A percentile compares a stretch with the other conserved stretches of the same genome.
Conservation (phyloP, 2,888 invertebrate species). For the Leucozona laternaria region DNA sequence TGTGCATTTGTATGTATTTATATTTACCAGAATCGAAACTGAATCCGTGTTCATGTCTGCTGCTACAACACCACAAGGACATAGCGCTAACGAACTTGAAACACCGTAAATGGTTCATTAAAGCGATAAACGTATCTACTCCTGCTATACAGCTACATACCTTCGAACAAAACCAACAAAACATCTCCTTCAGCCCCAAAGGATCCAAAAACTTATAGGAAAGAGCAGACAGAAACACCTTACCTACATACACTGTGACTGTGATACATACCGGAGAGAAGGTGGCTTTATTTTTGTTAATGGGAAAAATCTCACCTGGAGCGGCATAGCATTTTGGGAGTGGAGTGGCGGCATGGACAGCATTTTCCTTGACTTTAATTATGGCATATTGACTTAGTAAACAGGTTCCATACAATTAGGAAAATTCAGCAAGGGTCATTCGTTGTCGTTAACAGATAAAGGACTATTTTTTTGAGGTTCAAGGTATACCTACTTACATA, state of each 20-base stretch:
- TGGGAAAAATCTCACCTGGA: constrained; percentile 47
- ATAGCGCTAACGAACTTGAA: constrained; percentile 75
- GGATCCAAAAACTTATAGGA: constrained; percentile 12
- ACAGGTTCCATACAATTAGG: constrained; percentile 61
- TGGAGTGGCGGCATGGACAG: constrained; percentile 26
- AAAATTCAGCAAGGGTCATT: constrained; percentile 48
- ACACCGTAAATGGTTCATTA: constrained; percentile 73
- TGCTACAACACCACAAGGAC: constrained; percentile 61
- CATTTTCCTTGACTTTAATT: constrained; percentile 62
- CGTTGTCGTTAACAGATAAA: constrained; percentile 22
- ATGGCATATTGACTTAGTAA: constrained; percentile 56
- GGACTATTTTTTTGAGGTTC: constrained; percentile 4
- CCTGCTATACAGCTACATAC: constrained; percentile 4
- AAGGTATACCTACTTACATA: not conserved
- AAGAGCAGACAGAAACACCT: not conserved
- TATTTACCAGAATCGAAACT: constrained; percentile 45
- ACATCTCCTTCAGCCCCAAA: constrained; percentile 17
- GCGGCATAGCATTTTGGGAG: not conserved
- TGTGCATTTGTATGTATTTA: constrained; percentile 25
- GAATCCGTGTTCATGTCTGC: constrained; percentile 57
- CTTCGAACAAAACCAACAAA: constrained; percentile 36
- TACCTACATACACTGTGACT: not conserved
- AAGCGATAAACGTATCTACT: constrained; percentile 67
- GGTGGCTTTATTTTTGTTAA: constrained; percentile 27
- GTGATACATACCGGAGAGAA: not conserved